Percentiles rank a stretch among this genome's conserved stretches.
phyloP scores from a whole-genome alignment of 2,888 invertebrate genomes.

The Pachymerium ferrugineum region DNA sequence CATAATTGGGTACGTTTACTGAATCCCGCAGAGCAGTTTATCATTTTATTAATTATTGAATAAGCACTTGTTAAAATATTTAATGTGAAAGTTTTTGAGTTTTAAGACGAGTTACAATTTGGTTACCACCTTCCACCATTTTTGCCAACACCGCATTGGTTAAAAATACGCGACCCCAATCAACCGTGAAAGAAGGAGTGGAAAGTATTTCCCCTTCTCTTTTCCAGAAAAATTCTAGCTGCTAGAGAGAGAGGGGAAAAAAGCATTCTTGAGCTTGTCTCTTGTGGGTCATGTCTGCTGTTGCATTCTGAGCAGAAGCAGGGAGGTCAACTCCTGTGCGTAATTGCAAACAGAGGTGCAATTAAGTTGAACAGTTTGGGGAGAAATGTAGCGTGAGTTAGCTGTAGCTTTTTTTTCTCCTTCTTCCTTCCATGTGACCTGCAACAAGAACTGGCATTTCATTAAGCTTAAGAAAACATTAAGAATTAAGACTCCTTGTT shows the following conservation, averaged over 20 bases:
- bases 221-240: background rate
- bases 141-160: too few relatives aligned
- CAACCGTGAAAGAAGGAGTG: background rate
- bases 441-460: conserved; percentile 8
- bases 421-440: background rate
- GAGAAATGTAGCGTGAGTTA: conserved; percentile 27
- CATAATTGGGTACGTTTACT: too few relatives aligned
- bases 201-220: background rate
- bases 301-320: background rate
- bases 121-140: too few relatives aligned
- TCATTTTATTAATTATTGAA: too few relatives aligned
- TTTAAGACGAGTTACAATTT: too few relatives aligned
- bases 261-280: background rate
- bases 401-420: background rate
- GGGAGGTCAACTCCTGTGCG: conserved; percentile 25
- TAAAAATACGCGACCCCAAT: background rate
- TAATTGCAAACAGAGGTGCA: conserved; percentile 27
- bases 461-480: conserved; percentile 22
- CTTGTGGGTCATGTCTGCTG: conserved; percentile 3
- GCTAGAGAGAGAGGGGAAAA: background rate
- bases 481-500: conserved; percentile 9
- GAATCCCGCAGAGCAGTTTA: too few relatives aligned
- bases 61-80: too few relatives aligned
- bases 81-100: too few relatives aligned
- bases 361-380: conserved; percentile 24